Evolutionary conservation across 2,797 vertebrate genomes (phyloP).

Genomic region (Betta splendens): DNA sequence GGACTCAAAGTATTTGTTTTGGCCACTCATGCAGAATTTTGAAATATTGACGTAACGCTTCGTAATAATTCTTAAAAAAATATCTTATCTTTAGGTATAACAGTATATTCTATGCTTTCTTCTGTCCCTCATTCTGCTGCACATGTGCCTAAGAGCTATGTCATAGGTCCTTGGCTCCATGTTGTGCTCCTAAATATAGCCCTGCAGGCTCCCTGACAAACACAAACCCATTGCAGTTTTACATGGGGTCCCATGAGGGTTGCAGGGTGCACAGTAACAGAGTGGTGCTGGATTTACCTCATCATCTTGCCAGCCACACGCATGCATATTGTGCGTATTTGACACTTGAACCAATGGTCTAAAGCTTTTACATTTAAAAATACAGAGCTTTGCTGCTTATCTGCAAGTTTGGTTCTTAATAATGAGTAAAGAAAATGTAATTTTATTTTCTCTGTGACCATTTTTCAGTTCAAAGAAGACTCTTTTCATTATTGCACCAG

Average conservation of each 20-base stretch:
- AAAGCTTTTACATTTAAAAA: slow-evolving; percentile 20
- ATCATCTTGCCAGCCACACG: slow-evolving; percentile 31
- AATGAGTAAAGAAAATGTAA: not conserved
- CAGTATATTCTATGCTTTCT: slow-evolving; percentile 2
- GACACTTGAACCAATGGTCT: slow-evolving; percentile 17
- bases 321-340: slow-evolving; percentile 1
- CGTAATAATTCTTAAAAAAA: not conserved
- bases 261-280: slow-evolving; percentile 70
- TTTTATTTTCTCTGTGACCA: not conserved
- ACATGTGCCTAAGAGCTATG: slow-evolving; percentile 54
- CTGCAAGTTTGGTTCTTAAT: slow-evolving; percentile 11
- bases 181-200: slow-evolving; percentile 80
- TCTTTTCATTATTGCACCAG: not conserved
- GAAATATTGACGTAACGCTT: too few species aligned
- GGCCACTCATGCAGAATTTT: not conserved
- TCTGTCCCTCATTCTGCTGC: slow-evolving; percentile 28
- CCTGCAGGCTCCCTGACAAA: slow-evolving; percentile 47
- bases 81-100: not conserved
- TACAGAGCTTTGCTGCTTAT: slow-evolving; percentile 2
- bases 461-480: not conserved
- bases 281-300: slow-evolving; percentile 53
- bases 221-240: slow-evolving; percentile 61
- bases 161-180: slow-evolving; percentile 55
- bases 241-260: slow-evolving; percentile 49
- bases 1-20: not conserved